Evolutionary conservation across 2,888 invertebrate species (phyloP).

Genomic region (Apantesis nais): DNA sequence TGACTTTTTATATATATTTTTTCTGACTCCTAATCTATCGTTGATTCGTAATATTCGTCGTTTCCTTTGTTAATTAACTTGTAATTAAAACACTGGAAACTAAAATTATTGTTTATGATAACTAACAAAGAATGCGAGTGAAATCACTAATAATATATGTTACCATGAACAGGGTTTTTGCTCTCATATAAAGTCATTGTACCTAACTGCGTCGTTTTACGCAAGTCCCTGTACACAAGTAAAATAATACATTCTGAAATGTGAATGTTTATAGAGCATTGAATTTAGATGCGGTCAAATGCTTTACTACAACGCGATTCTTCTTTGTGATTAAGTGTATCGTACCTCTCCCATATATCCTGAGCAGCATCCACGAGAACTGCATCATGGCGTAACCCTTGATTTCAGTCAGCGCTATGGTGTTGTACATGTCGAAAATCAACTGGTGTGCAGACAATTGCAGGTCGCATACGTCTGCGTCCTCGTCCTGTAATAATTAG

Average conservation of each 20-base stretch:
- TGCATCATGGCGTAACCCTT: slow-evolving; percentile 96
- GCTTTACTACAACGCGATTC: not conserved
- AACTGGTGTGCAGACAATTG: slow-evolving; percentile 93
- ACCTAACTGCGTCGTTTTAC: not conserved
- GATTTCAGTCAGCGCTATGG: slow-evolving; percentile 92
- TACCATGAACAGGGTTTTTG: not conserved
- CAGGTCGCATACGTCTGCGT: slow-evolving; percentile 88
- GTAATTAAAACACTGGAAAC: not conserved
- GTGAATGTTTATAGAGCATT: not conserved
- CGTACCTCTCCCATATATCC: slow-evolving; percentile 91
- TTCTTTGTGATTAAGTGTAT: not conserved
- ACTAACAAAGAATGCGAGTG: not conserved
- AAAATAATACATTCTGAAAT: not conserved
- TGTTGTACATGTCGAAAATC: slow-evolving; percentile 92
- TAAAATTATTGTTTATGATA: not conserved
- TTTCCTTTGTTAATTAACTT: not conserved
- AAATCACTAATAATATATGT: not conserved
- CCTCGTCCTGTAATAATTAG: slow-evolving; percentile 86
- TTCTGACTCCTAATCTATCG: too few species aligned
- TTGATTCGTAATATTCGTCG: too few species aligned
- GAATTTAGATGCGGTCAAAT: not conserved
- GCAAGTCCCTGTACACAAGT: not conserved
- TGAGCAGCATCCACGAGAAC: slow-evolving; percentile 94
- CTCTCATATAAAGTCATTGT: not conserved
- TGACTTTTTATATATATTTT: too few species aligned